Percentiles rank a stretch among this genome's conserved stretches.
Conservation (phyloP, 2,113 vertebrate species). For the Scalopus aquaticus region DNA sequence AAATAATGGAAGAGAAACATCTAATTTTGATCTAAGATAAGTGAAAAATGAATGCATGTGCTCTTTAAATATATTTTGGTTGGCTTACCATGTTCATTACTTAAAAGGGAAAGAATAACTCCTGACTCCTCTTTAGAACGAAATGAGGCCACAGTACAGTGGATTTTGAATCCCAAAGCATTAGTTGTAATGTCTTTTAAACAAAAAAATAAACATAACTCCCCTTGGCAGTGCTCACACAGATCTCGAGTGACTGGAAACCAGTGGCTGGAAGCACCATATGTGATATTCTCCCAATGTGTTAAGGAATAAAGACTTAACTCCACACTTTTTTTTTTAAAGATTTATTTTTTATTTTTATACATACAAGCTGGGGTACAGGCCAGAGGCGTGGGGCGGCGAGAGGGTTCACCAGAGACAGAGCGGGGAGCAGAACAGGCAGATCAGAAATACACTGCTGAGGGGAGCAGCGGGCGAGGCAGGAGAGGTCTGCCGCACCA, state of each 20-base stretch:
- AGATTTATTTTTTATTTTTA: too few species aligned
- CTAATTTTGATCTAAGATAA: constrained; percentile 79
- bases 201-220: constrained; percentile 53
- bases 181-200: constrained; percentile 38
- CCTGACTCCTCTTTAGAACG: constrained; percentile 66
- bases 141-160: constrained; percentile 77
- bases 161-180: constrained; percentile 38
- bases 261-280: not conserved
- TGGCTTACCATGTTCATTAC: constrained; percentile 67
- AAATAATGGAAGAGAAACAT: constrained; percentile 81
- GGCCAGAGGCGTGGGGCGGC: too few species aligned
- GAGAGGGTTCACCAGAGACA: too few species aligned
- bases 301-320: constrained; percentile 52
- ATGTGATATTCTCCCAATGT: not conserved
- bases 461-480: too few species aligned
- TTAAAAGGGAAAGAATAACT: constrained; percentile 75
- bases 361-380: too few species aligned
- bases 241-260: constrained; percentile 71
- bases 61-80: constrained; percentile 73
- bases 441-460: too few species aligned
- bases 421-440: too few species aligned
- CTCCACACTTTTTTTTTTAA: not conserved
- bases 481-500: too few species aligned
- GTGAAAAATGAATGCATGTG: constrained; percentile 76
- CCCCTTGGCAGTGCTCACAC: constrained; percentile 59